Evolutionary conservation across 2,888 invertebrate species (phyloP).

Genomic region (Polyommatus icarus): DNA sequence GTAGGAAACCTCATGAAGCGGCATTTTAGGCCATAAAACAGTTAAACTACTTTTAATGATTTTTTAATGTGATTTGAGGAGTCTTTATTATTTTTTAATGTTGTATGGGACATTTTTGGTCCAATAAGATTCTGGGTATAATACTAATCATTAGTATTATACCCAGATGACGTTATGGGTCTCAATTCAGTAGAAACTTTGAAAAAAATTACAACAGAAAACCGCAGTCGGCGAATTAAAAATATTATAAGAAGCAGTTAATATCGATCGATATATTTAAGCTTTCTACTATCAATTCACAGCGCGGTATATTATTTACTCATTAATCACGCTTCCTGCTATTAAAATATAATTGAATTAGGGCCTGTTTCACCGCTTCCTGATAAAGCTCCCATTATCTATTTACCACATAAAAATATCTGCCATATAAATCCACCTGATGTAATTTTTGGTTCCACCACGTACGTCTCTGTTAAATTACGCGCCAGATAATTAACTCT

Average conservation of each 20-base stretch:
- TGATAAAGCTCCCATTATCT: too few relatives aligned
- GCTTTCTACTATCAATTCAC: slow-evolving; percentile 19
- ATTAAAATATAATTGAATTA: slow-evolving; percentile 15
- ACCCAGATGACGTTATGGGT: too few relatives aligned
- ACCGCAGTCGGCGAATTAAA: not conserved
- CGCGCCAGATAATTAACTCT: too few relatives aligned
- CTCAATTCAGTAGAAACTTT: too few relatives aligned
- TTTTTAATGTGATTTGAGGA: not conserved
- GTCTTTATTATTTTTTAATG: not conserved
- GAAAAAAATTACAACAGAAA: not conserved
- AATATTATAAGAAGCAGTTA: not conserved
- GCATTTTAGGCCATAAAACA: slow-evolving; percentile 38
- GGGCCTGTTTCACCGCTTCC: too few relatives aligned
- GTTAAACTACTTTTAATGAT: not conserved
- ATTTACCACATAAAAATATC: too few relatives aligned
- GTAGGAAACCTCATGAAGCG: slow-evolving; percentile 51
- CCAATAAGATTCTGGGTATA: too few relatives aligned
- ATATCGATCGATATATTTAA: not conserved
- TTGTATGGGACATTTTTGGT: too few relatives aligned
- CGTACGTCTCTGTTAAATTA: too few relatives aligned
- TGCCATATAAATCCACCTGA: too few relatives aligned
- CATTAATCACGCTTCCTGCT: slow-evolving; percentile 12
- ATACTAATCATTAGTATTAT: too few relatives aligned
- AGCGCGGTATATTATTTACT: slow-evolving; percentile 1
- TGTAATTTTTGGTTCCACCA: too few relatives aligned